These are phyloP conservation scores for Melitaea athalia DNA, from an alignment of 2,888 invertebrate genomes.

Conservation along the genomic window DNA sequence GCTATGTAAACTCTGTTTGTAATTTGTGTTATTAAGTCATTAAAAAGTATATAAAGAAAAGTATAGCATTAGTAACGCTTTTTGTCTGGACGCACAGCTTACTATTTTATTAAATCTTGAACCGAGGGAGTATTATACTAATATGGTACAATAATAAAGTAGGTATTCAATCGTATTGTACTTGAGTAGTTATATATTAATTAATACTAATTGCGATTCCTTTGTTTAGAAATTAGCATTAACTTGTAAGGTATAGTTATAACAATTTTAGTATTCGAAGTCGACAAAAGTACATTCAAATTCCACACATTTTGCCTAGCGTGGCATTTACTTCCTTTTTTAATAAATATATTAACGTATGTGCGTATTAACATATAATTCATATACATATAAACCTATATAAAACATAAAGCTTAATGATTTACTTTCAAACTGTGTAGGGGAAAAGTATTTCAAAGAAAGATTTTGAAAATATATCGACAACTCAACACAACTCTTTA, in stretches of 20 bases:
- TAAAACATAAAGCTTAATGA: background rate
- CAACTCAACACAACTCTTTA: conserved; percentile 27
- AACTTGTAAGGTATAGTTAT: background rate
- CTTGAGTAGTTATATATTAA: background rate
- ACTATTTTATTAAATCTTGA: conserved; percentile 7
- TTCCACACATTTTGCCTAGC: background rate
- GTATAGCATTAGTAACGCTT: background rate
- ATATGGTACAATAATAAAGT: conserved; percentile 3
- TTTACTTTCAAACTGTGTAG: background rate
- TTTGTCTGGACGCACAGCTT: background rate
- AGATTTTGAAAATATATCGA: conserved; percentile 21
- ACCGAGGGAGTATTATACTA: conserved; percentile 6
- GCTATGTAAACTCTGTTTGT: too few relatives aligned
- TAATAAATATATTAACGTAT: too few relatives aligned
- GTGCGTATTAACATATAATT: too few relatives aligned
- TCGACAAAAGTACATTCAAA: too few relatives aligned
- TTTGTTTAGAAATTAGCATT: background rate
- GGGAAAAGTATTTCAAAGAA: background rate
- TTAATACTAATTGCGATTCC: background rate
- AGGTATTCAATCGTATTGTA: background rate
- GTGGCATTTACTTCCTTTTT: background rate
- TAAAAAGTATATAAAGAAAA: too few relatives aligned
- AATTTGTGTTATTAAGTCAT: too few relatives aligned
- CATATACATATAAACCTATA: background rate
- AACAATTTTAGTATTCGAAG: background rate